phyloP scores from a whole-genome alignment of 2,113 vertebrate species.

The Cynocephalus volans region DNA sequence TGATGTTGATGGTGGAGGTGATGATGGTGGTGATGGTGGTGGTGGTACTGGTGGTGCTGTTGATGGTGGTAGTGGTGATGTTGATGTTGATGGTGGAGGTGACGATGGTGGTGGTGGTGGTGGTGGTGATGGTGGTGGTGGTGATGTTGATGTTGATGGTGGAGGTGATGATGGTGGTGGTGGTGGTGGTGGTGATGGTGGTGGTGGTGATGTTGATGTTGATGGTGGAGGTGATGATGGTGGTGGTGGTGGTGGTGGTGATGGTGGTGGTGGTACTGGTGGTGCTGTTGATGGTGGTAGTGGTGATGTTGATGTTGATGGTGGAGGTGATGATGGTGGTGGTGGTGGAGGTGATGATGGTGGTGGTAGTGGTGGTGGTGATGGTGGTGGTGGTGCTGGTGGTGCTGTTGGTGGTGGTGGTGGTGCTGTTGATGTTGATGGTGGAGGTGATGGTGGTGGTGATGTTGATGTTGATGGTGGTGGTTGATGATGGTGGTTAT shows the following conservation, averaged over 20 bases:
- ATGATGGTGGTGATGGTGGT: accelerated
- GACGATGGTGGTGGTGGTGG: accelerated
- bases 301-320: accelerated
- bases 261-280: accelerated
- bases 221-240: accelerated
- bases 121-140: accelerated
- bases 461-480: accelerated
- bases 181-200: accelerated
- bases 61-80: accelerated
- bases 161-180: accelerated
- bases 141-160: accelerated
- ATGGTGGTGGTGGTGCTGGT: accelerated
- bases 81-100: accelerated
- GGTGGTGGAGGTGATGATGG: accelerated
- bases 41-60: accelerated
- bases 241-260: accelerated
- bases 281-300: accelerated
- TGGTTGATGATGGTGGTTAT: accelerated
- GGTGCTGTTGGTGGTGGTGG: accelerated
- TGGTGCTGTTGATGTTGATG: accelerated
- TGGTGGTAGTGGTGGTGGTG: accelerated
- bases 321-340: accelerated
- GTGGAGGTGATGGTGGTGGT: accelerated
- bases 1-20: accelerated
- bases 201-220: accelerated